Percentiles rank a stretch among this genome's conserved stretches.
Conservation (phyloP, 2,797 vertebrate species). For the Rhinichthys osculus region DNA sequence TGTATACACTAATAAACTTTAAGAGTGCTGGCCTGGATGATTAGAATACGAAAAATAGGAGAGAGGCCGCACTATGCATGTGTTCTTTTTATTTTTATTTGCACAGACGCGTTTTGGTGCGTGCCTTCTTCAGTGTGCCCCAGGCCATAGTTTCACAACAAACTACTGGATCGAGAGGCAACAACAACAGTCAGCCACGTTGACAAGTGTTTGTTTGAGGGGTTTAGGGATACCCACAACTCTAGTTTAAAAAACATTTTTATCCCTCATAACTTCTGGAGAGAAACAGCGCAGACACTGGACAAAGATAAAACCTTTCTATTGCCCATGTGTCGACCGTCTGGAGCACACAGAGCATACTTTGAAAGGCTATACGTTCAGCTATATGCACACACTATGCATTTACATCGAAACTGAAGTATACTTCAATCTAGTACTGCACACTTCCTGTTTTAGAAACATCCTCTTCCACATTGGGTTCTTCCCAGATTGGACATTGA, state of each 20-base stretch:
- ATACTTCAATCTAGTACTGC: neutral
- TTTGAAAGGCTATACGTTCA: neutral
- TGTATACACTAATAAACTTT: no score
- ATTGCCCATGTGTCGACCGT: neutral
- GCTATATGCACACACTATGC: neutral
- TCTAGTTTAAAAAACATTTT: neutral
- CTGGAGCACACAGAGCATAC: neutral
- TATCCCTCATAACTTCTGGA: neutral
- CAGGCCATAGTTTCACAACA: neutral
- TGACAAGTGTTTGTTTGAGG: neutral
- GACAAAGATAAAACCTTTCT: neutral
- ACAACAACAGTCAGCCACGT: neutral
- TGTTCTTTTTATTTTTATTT: no score
- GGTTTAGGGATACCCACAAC: neutral
- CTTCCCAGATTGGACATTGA: neutral
- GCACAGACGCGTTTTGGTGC: no score
- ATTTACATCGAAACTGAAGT: no score
- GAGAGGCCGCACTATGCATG: no score
- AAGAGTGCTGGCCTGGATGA: no score
- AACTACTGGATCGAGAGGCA: neutral
- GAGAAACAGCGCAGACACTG: neutral
- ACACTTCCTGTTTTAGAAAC: neutral
- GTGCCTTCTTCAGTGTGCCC: no score
- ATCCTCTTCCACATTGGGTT: conserved; percentile 2
- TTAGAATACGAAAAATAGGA: no score